phyloP scores from a whole-genome alignment of 2,797 vertebrate species.

The Alectoris magna region DNA sequence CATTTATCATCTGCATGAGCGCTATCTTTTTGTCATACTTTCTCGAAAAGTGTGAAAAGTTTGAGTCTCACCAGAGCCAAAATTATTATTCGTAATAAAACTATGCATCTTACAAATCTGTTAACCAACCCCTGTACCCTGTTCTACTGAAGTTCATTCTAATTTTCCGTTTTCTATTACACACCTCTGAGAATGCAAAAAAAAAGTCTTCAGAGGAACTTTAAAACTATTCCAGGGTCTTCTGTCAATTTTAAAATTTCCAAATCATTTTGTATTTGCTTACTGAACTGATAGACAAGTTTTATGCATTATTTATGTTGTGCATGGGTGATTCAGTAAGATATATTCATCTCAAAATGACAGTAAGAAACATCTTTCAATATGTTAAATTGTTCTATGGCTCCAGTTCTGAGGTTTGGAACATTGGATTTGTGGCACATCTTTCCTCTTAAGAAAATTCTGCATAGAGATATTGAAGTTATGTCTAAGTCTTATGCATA shows the following conservation, averaged over 20 bases:
- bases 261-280: background rate
- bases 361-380: background rate
- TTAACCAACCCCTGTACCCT: background rate
- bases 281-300: background rate
- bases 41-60: background rate
- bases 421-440: background rate
- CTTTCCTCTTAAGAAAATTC: background rate
- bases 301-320: background rate
- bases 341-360: background rate
- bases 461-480: background rate
- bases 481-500: background rate
- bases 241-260: background rate
- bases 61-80: background rate
- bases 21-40: background rate
- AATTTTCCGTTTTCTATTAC: background rate
- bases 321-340: background rate
- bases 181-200: background rate
- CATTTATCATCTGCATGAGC: background rate
- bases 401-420: background rate
- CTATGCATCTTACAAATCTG: background rate
- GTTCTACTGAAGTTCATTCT: background rate
- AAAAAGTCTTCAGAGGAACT: background rate
- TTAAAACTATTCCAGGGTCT: background rate
- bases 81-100: background rate
- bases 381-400: background rate